Percentiles rank a stretch among this genome's conserved stretches.
Conservation (phyloP, 2,113 vertebrate genomes). For the Peromyscus californicus region DNA sequence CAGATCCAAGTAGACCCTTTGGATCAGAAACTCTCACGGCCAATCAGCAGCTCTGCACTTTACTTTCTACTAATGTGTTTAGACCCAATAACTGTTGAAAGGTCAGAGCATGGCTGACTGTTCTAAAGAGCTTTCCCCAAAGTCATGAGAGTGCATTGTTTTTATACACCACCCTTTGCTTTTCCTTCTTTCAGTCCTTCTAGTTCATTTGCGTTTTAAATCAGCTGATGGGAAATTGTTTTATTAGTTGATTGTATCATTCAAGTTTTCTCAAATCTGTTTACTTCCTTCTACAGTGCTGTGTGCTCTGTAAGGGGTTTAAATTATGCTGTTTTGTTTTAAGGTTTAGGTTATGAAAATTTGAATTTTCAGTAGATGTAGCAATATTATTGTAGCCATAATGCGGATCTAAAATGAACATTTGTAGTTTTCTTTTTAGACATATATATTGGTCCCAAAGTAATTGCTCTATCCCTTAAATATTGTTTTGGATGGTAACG, state of each 20-base stretch:
- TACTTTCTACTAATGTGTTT: background rate
- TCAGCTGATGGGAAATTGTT: slow-evolving; percentile 6
- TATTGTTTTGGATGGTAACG: background rate
- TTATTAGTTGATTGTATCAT: slow-evolving; percentile 30
- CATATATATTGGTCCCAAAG: background rate
- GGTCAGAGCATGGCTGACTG: background rate
- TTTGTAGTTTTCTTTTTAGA: slow-evolving; percentile 32
- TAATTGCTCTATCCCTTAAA: background rate
- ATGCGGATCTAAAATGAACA: background rate
- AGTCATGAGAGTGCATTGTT: background rate
- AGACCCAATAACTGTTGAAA: background rate
- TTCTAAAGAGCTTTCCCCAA: background rate
- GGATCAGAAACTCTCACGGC: background rate
- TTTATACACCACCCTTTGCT: background rate
- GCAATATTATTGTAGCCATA: background rate
- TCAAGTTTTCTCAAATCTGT: slow-evolving; percentile 57
- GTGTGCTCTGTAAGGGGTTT: slow-evolving; percentile 14
- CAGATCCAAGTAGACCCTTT: background rate
- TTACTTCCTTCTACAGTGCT: slow-evolving; percentile 45
- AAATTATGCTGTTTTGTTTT: slow-evolving; percentile 26
- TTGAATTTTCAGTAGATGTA: background rate
- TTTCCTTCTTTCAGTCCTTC: background rate
- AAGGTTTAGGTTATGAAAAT: slow-evolving; percentile 1
- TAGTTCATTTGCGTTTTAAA: slow-evolving; percentile 31
- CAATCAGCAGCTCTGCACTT: background rate